Base-by-base conservation (phyloP, 2,888 invertebrate species). In the Latrodectus elegans region DNA sequence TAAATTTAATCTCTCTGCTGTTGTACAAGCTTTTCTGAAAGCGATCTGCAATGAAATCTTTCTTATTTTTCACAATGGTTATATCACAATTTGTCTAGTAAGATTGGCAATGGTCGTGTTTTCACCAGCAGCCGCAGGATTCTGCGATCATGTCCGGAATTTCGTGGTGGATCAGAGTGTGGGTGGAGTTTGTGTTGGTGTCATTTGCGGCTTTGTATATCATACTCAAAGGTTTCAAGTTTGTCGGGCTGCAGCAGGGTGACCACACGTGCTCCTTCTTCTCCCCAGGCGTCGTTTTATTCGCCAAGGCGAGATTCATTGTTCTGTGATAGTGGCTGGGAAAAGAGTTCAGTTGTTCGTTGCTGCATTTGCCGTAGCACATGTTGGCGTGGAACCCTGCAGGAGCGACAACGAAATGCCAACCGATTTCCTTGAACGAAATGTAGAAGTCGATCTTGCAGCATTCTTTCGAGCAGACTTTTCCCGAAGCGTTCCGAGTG, bases 91-190 rank as follows among this genome's bases (percentile, higher is more conserved):
- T 22, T 22, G 22, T 22, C 22, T 22, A 22, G 22, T 22, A 22
- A 22, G 22, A 22, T 22, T 22, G 22, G 22, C 22, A 22, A 22
- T 1, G 22, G 22, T 22, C 22, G 22, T 22, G 22, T 22, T 10
- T 51, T 67, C 53, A 84, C 65, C 78, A 84, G 22, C 84, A 84
- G 10, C 84, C 73, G 55, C 84, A 84, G 1, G 84, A 78, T 12
- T 84, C 73, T 10, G 73, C 77, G 15, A 78, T 84, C 67, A 84
- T 78, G 15, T 84, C 67, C 14, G 84, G 73, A 14, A 84, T 84
- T 38, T 78, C 72, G 17, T 84, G 84, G 49, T 78, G 65, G 26
- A 73, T 73, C 22, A 67, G 65, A n/a, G 78, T 64, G 0, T 8
- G 22, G 3, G 65, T 51, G n/a, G 73, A 38, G 49, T 78, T 78